phyloP scores from a whole-genome alignment of 64 coral and sea anemone species.

The Montipora efflorescens region DNA sequence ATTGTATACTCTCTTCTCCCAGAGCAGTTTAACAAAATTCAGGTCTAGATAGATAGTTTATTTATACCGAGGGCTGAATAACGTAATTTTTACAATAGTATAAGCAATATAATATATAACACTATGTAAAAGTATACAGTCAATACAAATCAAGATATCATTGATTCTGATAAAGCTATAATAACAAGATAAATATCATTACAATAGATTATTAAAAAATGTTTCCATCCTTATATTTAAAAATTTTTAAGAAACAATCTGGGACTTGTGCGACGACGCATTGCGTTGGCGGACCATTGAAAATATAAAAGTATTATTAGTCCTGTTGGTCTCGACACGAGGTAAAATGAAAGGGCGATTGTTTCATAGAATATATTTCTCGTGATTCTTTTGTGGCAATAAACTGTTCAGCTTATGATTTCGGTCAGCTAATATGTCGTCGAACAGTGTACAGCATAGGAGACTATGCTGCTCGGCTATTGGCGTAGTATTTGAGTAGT shows the following conservation, averaged over 20 bases:
- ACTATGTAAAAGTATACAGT: too few species aligned
- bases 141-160: too few species aligned
- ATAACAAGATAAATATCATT: too few species aligned
- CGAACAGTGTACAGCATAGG: not conserved
- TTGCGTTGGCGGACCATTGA: not conserved
- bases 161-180: too few species aligned
- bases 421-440: not conserved
- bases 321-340: slow-evolving; percentile 23
- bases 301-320: slow-evolving; percentile 5
- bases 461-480: not conserved
- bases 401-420: not conserved
- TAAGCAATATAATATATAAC: too few species aligned
- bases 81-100: too few species aligned
- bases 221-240: too few species aligned
- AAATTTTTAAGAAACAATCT: too few species aligned
- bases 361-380: not conserved
- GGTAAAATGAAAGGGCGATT: slow-evolving; percentile 1
- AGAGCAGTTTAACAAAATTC: not conserved
- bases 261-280: too few species aligned
- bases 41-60: not conserved
- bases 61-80: too few species aligned
- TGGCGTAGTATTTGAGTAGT: not conserved
- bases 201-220: too few species aligned
- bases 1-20: too few species aligned
- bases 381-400: not conserved